A percentile compares a stretch with the other conserved stretches of the same genome.
Conservation (phyloP, 2,888 invertebrate genomes). For the Xestia sexstrigata region DNA sequence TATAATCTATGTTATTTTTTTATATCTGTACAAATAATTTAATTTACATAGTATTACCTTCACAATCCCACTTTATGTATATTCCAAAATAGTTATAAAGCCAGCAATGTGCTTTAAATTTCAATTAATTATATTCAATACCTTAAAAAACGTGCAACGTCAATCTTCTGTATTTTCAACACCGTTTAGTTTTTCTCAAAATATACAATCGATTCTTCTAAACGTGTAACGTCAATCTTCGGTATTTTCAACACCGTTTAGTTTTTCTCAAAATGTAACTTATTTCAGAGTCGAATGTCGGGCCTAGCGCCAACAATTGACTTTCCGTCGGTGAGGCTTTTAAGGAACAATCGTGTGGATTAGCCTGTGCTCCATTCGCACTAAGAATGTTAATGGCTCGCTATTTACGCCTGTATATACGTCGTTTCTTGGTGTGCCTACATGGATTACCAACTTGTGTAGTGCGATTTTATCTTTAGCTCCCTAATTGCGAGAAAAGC, state of each 20-base stretch:
- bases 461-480: slow-evolving; percentile 57
- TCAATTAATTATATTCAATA: background rate
- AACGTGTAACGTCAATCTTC: background rate
- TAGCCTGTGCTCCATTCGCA: slow-evolving; percentile 70
- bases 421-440: slow-evolving; percentile 60
- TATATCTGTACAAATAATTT: background rate
- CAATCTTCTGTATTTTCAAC: background rate
- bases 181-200: background rate
- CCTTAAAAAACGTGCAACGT: background rate
- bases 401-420: slow-evolving; percentile 65
- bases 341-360: slow-evolving; percentile 78
- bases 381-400: slow-evolving; percentile 74
- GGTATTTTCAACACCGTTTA: background rate
- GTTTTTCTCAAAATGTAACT: slow-evolving; percentile 35
- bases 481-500: slow-evolving; percentile 51
- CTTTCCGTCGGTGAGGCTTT: slow-evolving; percentile 75
- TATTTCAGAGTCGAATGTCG: slow-evolving; percentile 58
- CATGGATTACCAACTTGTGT: slow-evolving; percentile 59
- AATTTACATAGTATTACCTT: slow-evolving; percentile 5
- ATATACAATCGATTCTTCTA: slow-evolving; percentile 2
- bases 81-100: background rate
- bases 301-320: slow-evolving; percentile 72
- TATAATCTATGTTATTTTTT: background rate
- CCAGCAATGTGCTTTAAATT: background rate
- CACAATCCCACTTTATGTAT: slow-evolving; percentile 11